Conservation (phyloP, 2,113 vertebrate genomes). For the Ceyx cyanopectus region DNA sequence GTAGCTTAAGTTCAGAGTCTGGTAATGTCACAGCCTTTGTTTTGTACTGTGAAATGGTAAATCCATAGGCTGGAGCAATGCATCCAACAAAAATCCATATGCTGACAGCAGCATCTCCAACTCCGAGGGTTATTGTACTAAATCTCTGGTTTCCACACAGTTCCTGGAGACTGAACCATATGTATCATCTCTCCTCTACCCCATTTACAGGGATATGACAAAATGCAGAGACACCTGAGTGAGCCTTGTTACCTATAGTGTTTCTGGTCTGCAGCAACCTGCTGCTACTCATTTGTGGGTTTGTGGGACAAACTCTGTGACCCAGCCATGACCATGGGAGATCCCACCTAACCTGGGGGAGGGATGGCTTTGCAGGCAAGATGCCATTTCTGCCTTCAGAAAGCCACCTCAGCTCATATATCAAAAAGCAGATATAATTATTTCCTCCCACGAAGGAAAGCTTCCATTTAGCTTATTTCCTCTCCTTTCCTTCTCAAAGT, state of each 20-base stretch:
- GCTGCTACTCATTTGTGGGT: neutral
- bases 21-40: neutral
- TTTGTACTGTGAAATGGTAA: neutral
- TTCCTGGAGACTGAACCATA: neutral
- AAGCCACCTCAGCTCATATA: constrained; percentile 63
- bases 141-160: fast-evolving
- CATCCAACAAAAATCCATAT: too few relatives aligned
- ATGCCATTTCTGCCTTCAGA: constrained; percentile 11
- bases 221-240: fast-evolving
- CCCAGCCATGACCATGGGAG: neutral
- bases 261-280: neutral
- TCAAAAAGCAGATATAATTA: constrained; percentile 66
- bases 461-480: constrained; percentile 70
- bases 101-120: neutral
- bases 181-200: fast-evolving
- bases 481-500: constrained; percentile 17
- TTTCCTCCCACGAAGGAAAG: constrained; percentile 77
- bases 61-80: neutral
- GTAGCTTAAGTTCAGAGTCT: neutral
- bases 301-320: neutral
- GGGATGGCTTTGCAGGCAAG: neutral
- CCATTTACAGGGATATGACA: neutral
- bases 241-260: neutral
- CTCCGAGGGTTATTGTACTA: neutral
- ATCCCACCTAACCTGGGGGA: neutral